phyloP scores from a whole-genome alignment of 2,113 vertebrate genomes.

The Indicator maculatus region DNA sequence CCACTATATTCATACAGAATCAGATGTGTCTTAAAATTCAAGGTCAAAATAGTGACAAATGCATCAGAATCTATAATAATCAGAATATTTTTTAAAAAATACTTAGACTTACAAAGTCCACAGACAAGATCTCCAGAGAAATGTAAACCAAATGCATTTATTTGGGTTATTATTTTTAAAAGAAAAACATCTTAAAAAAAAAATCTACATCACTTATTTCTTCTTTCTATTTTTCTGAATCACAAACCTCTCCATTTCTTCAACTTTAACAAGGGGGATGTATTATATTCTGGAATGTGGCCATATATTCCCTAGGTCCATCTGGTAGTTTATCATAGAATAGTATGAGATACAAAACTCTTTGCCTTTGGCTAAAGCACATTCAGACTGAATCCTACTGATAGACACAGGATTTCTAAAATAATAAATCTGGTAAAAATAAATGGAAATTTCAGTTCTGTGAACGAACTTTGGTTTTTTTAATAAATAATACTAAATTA shows the following conservation, averaged over 20 bases:
- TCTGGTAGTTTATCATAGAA: neutral
- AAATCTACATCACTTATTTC: neutral
- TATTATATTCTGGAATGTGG: neutral
- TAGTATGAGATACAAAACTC: neutral
- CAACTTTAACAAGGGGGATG: neutral
- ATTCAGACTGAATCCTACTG: neutral
- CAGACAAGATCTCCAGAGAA: neutral
- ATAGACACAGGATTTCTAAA: neutral
- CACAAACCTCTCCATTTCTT: neutral
- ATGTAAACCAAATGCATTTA: neutral
- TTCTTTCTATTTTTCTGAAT: neutral
- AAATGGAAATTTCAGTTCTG: neutral
- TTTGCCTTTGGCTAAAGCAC: neutral
- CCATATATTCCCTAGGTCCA: neutral
- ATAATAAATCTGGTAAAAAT: neutral
- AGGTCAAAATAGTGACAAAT: neutral
- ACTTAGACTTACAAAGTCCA: neutral
- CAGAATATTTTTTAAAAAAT: neutral
- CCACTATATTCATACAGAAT: neutral
- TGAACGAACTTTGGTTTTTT: neutral
- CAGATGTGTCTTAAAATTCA: neutral
- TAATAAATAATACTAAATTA: neutral
- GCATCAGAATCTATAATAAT: neutral
- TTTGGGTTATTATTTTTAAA: neutral
- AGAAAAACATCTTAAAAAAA: neutral